Evolutionary conservation across 1,140 invertebrate genomes (phyloP).

Genomic region (Conus ventricosus): DNA sequence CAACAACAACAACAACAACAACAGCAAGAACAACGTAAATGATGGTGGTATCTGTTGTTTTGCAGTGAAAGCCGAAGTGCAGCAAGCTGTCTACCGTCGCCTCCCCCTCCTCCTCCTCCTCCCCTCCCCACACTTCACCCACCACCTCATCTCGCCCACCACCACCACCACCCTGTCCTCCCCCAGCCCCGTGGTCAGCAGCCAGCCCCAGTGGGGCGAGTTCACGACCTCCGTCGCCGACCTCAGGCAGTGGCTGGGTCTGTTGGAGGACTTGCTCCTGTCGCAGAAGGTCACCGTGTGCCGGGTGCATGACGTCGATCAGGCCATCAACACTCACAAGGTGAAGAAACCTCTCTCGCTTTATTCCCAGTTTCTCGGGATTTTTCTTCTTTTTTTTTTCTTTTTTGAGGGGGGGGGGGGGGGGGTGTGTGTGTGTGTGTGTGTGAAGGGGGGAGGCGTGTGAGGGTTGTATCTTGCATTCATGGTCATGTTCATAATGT

Average conservation of each 20-base stretch:
- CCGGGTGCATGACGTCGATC: constrained; percentile 87
- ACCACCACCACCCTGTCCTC: not conserved
- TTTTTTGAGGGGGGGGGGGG: too few relatives aligned
- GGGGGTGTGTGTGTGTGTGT: too few relatives aligned
- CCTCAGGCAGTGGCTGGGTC: constrained; percentile 87
- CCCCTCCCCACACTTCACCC: not conserved
- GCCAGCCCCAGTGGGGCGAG: constrained; percentile 53
- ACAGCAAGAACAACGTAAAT: not conserved
- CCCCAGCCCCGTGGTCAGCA: constrained; percentile 4
- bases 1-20: not conserved
- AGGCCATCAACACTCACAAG: constrained; percentile 89
- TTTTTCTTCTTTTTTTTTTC: not conserved
- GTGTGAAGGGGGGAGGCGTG: too few relatives aligned
- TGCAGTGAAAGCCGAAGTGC: constrained; percentile 1
- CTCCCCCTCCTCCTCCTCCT: not conserved
- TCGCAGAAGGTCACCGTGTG: constrained; percentile 88
- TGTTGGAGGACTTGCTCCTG: constrained; percentile 88
- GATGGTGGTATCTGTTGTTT: not conserved
- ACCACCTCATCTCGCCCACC: not conserved
- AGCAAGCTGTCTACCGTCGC: not conserved
- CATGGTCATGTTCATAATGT: too few relatives aligned
- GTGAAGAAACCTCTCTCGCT: constrained; percentile 72
- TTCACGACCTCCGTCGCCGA: constrained; percentile 74
- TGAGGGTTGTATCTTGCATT: too few relatives aligned
- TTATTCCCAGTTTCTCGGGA: not conserved